Evolutionary conservation across 2,888 invertebrate genomes (phyloP), one percentile per base, ranked within the genome.

Genomic region (Agriotes lineatus): DNA sequence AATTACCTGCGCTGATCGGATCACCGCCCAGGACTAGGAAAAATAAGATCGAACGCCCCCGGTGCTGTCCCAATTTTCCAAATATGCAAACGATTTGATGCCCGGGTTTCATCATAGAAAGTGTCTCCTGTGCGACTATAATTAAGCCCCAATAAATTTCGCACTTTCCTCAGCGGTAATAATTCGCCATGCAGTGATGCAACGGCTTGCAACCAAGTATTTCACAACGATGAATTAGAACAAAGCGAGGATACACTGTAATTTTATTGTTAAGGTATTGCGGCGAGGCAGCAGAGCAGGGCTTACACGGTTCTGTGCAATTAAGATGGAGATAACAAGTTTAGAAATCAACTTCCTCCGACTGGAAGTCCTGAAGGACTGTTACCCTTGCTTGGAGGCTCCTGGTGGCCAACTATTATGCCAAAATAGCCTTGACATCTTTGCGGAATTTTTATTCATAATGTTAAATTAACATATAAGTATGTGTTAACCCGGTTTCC

Each of bases 211-310:
- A 64, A 64, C 44, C 7, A 45, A 64, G 44, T 64, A 42, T 64
- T 64, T 57, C 64, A 37, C 57, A 64, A 64, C 33, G 37, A 57
- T 33, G 48, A 64, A 67, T 54, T 44, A 54, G 33, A 67, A 67
- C 67, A 68, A 68, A 68, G 63, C 59, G 64, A 68, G 62, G 52
- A 57, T 52, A 63, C 57, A 42, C 33, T 16, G 50, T 58, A 62
- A 67, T 67, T 62, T 44, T 62, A 62, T 57, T 67, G 67, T 67
- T 67, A 37, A n/a, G 14, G 48, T 65, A 65, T 58, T 59, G 65
- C 58, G 50, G 58, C 48, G 39, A 30, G 50, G 37, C 52, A 33
- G 33, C 52, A 52, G 33, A 16, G 48, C 22, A 48, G 48, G 33
- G 52, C 33, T 65, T 64, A 64, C 35, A 57, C 54, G 39, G 56